These are phyloP conservation scores for Caenorhabditis afra DNA, from an alignment of 2,888 invertebrate species.

Conservation along the genomic window DNA sequence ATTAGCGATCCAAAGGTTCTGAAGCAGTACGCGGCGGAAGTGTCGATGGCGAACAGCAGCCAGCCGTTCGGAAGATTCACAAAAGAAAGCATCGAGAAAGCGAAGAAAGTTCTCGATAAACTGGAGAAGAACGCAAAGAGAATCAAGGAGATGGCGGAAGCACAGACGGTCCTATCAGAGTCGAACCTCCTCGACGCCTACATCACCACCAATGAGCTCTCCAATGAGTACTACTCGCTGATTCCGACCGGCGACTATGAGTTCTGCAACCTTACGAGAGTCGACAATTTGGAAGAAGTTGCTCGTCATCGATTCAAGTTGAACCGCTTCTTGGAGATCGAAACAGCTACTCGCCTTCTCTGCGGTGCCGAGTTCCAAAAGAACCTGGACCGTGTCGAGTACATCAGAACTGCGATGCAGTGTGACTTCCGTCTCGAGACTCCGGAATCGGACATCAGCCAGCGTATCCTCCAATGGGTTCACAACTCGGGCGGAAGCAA, in stretches of 20 bases:
- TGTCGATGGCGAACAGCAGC: conserved; percentile 19
- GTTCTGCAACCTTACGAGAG: conserved; percentile 64
- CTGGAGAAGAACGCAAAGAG: conserved; percentile 48
- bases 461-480: conserved; percentile 83
- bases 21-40: conserved; percentile 57
- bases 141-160: conserved; percentile 44
- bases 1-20: conserved; percentile 79
- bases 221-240: conserved; percentile 82
- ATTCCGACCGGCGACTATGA: conserved; percentile 82
- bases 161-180: conserved; percentile 35
- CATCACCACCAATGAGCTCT: conserved; percentile 77
- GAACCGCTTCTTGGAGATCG: conserved; percentile 60
- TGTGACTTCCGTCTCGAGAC: conserved; percentile 81
- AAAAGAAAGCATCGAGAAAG: conserved; percentile 60
- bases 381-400: conserved; percentile 54
- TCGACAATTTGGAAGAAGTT: conserved; percentile 43
- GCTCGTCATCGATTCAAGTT: conserved; percentile 38
- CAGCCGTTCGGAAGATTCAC: conserved; percentile 66
- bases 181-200: conserved; percentile 40
- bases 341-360: conserved; percentile 57
- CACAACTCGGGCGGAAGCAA: conserved; percentile 76
- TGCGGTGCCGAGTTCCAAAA: conserved; percentile 51
- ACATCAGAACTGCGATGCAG: conserved; percentile 61
- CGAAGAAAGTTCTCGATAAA: conserved; percentile 48
- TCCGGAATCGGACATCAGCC: conserved; percentile 81